phyloP scores from a whole-genome alignment of 2,888 invertebrate genomes.

The Schrankia costaestrigalis region DNA sequence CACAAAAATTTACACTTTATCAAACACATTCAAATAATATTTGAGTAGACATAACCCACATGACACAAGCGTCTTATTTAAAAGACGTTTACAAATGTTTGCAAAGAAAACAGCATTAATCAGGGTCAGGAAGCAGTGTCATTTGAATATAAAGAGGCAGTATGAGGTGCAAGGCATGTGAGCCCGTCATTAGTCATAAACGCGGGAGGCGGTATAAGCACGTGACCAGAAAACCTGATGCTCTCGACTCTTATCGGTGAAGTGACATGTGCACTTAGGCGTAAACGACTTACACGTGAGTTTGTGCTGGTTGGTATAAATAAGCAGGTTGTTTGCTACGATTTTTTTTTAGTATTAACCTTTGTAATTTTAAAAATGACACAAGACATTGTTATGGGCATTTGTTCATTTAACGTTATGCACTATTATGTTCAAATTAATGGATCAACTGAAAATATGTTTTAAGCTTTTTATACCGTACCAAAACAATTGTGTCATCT shows the following conservation, averaged over 20 bases:
- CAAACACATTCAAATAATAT: not conserved
- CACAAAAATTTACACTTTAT: no score
- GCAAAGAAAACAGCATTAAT: constrained; percentile 76
- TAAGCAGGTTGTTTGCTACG: no score
- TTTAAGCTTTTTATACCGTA: no score
- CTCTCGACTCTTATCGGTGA: constrained; percentile 44
- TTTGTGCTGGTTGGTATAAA: no score
- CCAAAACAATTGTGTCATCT: no score
- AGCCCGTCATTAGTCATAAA: constrained; percentile 79
- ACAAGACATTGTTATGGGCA: no score
- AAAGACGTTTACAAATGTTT: constrained; percentile 64
- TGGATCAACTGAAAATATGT: no score
- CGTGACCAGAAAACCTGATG: constrained; percentile 63
- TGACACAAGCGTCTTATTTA: constrained; percentile 42
- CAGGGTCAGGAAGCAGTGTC: constrained; percentile 72
- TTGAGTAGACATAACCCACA: constrained; percentile 13
- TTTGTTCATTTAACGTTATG: no score
- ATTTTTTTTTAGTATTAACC: no score
- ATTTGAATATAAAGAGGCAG: constrained; percentile 76
- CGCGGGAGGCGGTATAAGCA: constrained; percentile 49
- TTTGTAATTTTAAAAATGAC: no score
- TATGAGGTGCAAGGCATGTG: constrained; percentile 65
- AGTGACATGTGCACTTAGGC: constrained; percentile 51
- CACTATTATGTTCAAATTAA: no score
- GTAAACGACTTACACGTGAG: constrained; percentile 36